These are phyloP conservation scores for Heteropelma amictum DNA, from an alignment of 2,888 invertebrate genomes.

Conservation along the genomic window DNA sequence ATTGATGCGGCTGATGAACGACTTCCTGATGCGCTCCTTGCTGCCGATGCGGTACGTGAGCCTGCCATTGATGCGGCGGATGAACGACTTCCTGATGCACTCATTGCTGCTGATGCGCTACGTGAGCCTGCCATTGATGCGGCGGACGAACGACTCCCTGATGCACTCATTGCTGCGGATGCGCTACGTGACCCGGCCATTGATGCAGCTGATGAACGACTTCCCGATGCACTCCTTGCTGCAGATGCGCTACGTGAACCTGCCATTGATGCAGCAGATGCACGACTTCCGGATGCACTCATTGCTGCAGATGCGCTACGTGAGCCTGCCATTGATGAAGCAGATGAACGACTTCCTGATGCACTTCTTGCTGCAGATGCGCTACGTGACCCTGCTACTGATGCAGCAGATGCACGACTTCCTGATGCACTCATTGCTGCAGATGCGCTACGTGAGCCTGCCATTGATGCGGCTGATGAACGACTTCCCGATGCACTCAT, in stretches of 20 bases:
- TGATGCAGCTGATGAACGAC: background rate
- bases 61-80: background rate
- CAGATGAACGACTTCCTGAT: background rate
- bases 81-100: background rate
- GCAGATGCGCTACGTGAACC: background rate
- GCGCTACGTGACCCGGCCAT: background rate
- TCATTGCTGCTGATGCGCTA: background rate
- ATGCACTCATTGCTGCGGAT: background rate
- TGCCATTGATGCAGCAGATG: background rate
- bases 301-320: too few species aligned
- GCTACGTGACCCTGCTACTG: background rate
- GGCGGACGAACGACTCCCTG: background rate
- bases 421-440: background rate
- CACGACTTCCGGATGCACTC: background rate
- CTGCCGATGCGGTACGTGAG: background rate
- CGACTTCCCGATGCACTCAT: background rate
- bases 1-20: background rate
- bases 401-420: background rate
- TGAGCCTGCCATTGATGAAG: too few species aligned
- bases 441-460: background rate
- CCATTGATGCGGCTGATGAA: background rate
- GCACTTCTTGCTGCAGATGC: background rate
- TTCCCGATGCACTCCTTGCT: background rate
- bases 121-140: background rate
- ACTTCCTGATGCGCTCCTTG: background rate